Evolutionary conservation across 2,888 invertebrate species (phyloP), one percentile per base, ranked within the genome.

Genomic region (Lordiphosa fenestrarum): DNA sequence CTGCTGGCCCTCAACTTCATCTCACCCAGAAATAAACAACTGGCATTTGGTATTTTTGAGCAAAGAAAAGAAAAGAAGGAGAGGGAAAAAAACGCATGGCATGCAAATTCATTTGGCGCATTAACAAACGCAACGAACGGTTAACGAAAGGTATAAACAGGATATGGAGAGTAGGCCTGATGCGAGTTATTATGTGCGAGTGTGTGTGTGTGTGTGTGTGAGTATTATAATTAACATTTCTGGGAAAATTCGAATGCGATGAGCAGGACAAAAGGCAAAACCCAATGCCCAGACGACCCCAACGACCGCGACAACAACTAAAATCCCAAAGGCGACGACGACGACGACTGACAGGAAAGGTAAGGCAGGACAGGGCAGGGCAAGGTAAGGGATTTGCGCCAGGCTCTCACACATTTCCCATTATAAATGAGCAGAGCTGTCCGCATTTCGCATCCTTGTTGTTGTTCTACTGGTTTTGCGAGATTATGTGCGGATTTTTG

Each of bases 181-280:
- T 66, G 36, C 36, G 13, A 30, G 30, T 54, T 54, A 35, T 47
- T 47, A 35, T 47, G 47, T 47, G 19, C 25, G 42, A 6, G 25
- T 12, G 47, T 73, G 70, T 83, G 69, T 80, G 80, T 80, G 80
- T 83, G 71, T 75, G 80, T 80, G 73, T 83, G 81, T 76, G 80
- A 73, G 81, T 83, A 85, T 85, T 80, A 86, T 87, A 86, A 87
- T 87, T 87, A 84, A 86, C 84, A 87, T 74, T 86, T 87, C 87
- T 87, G 86, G 82, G 87, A 87, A 86, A 86, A 86, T 74, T 75
- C 74, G 71, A 85, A 84, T 81, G 84, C 71, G 76, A 83, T 73
- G 84, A 71, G 84, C 84, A 76, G 84, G 76, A 84, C 84, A 84
- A 77, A 81, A 84, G 73, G 66, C 65, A 44, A 53, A 30, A 59